Evolutionary conservation across 2,888 invertebrate species (phyloP).

Genomic region (Diabrotica balteata): DNA sequence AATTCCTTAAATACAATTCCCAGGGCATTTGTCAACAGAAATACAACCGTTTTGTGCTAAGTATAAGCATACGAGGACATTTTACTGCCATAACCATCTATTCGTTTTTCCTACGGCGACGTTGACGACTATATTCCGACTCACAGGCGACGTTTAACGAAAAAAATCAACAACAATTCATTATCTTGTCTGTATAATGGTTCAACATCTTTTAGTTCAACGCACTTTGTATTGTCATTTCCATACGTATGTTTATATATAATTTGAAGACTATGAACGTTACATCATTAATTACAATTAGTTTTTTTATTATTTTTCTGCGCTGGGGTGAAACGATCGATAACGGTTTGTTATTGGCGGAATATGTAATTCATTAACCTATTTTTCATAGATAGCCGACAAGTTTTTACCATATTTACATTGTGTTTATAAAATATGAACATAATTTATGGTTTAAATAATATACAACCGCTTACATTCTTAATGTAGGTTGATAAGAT

Average conservation of each 20-base stretch:
- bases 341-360: no score
- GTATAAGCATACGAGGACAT: background rate
- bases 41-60: no score
- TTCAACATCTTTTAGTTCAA: conserved; percentile 31
- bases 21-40: no score
- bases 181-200: conserved; percentile 26
- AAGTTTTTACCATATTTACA: no score
- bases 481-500: no score
- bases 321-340: background rate
- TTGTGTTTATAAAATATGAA: no score
- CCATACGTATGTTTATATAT: conserved; percentile 14
- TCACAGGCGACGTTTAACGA: conserved; percentile 21
- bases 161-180: conserved; percentile 35
- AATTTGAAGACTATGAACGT: background rate
- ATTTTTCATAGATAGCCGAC: no score
- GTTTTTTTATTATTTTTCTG: background rate
- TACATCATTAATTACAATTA: background rate
- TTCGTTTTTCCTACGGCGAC: background rate
- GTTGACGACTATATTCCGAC: conserved; percentile 15
- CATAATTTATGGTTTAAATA: no score
- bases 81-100: conserved; percentile 17
- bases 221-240: conserved; percentile 28
- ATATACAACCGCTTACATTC: no score
- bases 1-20: no score
- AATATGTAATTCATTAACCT: no score